These are phyloP conservation scores for Argya squamiceps DNA, from an alignment of 2,797 vertebrate species.

Conservation along the genomic window DNA sequence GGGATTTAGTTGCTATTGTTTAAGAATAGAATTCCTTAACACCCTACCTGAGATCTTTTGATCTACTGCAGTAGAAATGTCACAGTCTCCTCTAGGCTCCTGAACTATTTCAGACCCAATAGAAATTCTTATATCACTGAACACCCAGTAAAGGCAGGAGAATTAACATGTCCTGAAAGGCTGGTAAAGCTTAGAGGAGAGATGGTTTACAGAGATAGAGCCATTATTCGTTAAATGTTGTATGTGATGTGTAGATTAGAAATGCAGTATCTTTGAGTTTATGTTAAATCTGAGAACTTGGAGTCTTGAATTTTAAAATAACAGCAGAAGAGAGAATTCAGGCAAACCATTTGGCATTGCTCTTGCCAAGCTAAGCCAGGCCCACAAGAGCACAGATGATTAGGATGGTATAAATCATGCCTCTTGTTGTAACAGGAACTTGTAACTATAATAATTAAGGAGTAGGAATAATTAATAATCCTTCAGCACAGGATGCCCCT, in stretches of 20 bases:
- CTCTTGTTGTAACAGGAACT: not conserved
- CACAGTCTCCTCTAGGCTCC: not conserved
- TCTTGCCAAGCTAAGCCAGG: not conserved
- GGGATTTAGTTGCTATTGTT: not conserved
- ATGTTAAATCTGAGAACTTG: not conserved
- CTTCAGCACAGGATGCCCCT: not conserved
- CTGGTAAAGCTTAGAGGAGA: not conserved
- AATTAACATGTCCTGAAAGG: not conserved
- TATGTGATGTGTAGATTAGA: not conserved
- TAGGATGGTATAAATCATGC: not conserved
- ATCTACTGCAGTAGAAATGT: not conserved
- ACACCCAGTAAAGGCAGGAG: not conserved
- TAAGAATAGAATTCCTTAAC: not conserved
- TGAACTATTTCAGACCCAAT: not conserved
- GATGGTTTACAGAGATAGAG: not conserved
- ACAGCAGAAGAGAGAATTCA: not conserved
- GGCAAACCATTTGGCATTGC: not conserved
- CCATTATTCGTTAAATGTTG: not conserved
- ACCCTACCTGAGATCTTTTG: not conserved
- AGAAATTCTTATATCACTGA: not conserved
- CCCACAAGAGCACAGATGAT: not conserved
- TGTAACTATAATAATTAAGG: not conserved
- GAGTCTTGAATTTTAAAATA: not conserved
- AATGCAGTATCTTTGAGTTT: not conserved
- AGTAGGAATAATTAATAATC: not conserved